Evolutionary conservation across 2,113 vertebrate genomes (phyloP), one percentile per base, ranked within the genome.

Genomic region (Solea senegalensis): DNA sequence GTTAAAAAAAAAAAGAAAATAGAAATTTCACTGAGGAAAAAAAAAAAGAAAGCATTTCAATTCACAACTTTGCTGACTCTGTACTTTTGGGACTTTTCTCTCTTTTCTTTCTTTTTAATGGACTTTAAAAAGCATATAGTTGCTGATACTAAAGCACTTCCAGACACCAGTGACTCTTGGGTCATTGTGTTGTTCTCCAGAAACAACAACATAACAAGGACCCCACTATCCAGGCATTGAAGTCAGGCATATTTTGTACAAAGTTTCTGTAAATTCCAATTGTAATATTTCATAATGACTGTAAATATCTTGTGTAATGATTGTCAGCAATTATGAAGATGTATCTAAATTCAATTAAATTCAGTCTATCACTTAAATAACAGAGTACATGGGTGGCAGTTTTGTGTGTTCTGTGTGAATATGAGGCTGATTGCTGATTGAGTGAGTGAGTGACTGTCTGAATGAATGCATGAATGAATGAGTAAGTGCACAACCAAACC

Each of bases 271-370:
- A 93, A 93, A 97, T 94, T 92, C 88, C 95, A 95, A 94, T 94
- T 91, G 90, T 95, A 95, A 95, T 93, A 94, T 97, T 96, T 95
- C 93, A 95, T 94, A 95, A 95, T 93, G 94, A 95, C 90, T 98
- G 96, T 96, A 97, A 97, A 97, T 95, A 92, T 94, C 91, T 94
- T 98, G 95, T 98, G 97, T 94, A 97, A 93, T 97, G 95, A 97
- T 95, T 98, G 95, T 97, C 96, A 95, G 89, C 95, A 95, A 95
- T 94, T 96, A 95, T 94, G 94, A 92, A 96, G 94, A 96, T 96
- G 95, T 96, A 96, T 96, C 92, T 96, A 95, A 95, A 94, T 94
- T 93, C 90, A 96, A 95, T 92, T 95, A 95, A 96, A 95, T 95
- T 94, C 94, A 95, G 93, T 94, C 95, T 94, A 89, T 93, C 94